Base-by-base conservation (phyloP, 2,888 invertebrate genomes). In the Drosophila maculinotata region DNA sequence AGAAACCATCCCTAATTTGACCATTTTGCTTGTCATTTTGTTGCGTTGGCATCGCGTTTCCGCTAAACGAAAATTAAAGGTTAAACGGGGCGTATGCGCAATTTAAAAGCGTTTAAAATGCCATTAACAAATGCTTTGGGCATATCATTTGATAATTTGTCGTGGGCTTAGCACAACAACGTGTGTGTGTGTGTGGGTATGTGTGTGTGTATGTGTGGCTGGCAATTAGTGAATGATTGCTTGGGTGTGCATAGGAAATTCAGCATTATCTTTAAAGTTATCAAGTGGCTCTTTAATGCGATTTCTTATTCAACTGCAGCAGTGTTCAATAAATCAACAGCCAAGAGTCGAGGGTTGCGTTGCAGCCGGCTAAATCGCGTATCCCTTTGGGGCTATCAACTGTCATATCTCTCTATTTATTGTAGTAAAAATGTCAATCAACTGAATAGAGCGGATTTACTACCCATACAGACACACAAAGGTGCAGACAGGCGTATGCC, bases 51-150 rank as follows among this genome's bases (percentile, higher is more conserved):
- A 31, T 41, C 15, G 56, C 30, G 41, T 52, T 62, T 38, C 33
- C 48, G 25, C 30, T 33, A 12, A 45, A 36, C 47, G n/a, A 38
- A 66, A 65, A 67, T 77, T 48, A 65, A 57, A 62, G 56, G 67
- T 52, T 76, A 10, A 53, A 51, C 51, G 79, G 67, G 73, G 82
- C 82, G 87, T 81, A 81, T 79, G 59, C 79, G 87, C 70, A 83
- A 87, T 83, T 83, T 76, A 62, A 85, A 85, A 83, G 26, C 87
- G 77, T 85, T 87, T 87, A 85, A 84, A 83, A 87, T 69, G 74
- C 53, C 85, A 87, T 87, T 87, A 83, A 71, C 82, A 71, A 87
- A 63, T 74, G 65, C 65, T 48, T 45, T 30, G 23, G 69, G 63
- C 72, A 76, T 72, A 75, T 69, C 66, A 62, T 49, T 52, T 78